phyloP scores from a whole-genome alignment of 2,888 invertebrate genomes.

The Daptonema setosum region DNA sequence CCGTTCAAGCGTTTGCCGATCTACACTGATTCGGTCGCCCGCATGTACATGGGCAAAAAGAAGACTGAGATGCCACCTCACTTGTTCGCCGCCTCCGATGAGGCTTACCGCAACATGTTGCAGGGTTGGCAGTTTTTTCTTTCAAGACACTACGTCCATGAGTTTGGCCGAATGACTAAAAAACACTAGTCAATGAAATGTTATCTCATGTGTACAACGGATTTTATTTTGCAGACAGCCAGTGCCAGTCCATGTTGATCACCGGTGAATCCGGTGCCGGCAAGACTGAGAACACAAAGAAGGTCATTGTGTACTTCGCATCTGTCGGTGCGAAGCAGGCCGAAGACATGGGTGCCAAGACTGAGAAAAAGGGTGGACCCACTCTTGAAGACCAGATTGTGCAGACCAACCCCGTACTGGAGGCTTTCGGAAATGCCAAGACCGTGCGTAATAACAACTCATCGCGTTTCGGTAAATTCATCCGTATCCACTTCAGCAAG shows the following conservation, averaged over 20 bases:
- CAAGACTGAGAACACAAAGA: slow-evolving; percentile 2
- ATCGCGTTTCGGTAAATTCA: slow-evolving; percentile 99
- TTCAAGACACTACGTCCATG: too few relatives aligned
- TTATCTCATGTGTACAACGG: too few relatives aligned
- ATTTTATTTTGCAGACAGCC: background rate
- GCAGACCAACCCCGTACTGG: slow-evolving; percentile 92
- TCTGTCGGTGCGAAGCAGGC: slow-evolving; percentile 1
- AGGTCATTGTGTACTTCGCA: slow-evolving; percentile 1
- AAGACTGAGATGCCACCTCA: slow-evolving; percentile 97
- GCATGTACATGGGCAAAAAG: slow-evolving; percentile 91
- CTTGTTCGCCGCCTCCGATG: slow-evolving; percentile 97
- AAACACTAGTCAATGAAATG: too few relatives aligned
- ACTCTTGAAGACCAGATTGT: slow-evolving; percentile 95
- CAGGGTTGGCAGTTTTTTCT: slow-evolving; percentile 52
- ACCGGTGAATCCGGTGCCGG: slow-evolving; percentile 1
- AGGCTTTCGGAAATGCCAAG: slow-evolving; percentile 98
- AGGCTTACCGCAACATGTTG: slow-evolving; percentile 97
- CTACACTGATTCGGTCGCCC: slow-evolving; percentile 54
- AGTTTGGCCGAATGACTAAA: too few relatives aligned
- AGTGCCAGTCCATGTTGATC: slow-evolving; percentile 2
- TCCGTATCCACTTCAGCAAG: slow-evolving; percentile 98
- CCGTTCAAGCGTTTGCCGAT: slow-evolving; percentile 10
- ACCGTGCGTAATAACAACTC: slow-evolving; percentile 99
- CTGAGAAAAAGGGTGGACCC: slow-evolving; percentile 34
- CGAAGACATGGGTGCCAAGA: slow-evolving; percentile 7